A percentile compares a stretch with the other conserved stretches of the same genome.
These are phyloP conservation scores for Apis dorsata DNA, from an alignment of 1,140 invertebrate genomes.

Conservation along the genomic window DNA sequence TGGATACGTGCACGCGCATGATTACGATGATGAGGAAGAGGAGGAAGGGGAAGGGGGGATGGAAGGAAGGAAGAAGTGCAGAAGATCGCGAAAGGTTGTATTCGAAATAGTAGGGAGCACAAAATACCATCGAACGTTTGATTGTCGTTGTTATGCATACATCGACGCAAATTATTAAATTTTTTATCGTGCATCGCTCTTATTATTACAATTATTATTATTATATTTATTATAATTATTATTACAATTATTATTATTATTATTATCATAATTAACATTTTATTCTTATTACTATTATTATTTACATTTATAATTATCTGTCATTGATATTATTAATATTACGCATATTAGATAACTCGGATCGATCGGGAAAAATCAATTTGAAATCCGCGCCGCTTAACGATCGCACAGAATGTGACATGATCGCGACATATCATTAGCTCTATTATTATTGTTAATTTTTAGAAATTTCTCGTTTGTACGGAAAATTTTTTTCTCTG, in stretches of 20 bases:
- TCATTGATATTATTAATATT: slow-evolving; percentile 23
- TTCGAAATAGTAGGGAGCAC: slow-evolving; percentile 51
- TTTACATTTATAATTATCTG: slow-evolving; percentile 14
- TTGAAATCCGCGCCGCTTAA: background rate
- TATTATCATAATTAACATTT: background rate
- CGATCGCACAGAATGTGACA: background rate
- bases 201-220: slow-evolving; percentile 16
- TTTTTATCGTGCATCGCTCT: background rate
- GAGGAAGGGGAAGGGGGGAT: background rate
- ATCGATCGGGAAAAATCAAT: background rate
- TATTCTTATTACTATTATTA: background rate
- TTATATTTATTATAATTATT: slow-evolving; percentile 50
- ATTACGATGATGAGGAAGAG: background rate
- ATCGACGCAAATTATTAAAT: slow-evolving; percentile 23
- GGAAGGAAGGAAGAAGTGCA: slow-evolving; percentile 6
- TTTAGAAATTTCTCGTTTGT: background rate
- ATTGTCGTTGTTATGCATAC: slow-evolving; percentile 20
- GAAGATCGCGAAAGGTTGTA: slow-evolving; percentile 65
- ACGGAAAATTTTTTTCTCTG: background rate
- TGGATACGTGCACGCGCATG: slow-evolving; percentile 34
- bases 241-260: background rate
- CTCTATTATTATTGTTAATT: slow-evolving; percentile 9
- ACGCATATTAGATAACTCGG: background rate
- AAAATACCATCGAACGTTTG: slow-evolving; percentile 25
- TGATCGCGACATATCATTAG: slow-evolving; percentile 42